Percentiles rank a stretch among this genome's conserved stretches.
These are phyloP conservation scores for Sebastes hopkinsi DNA, from an alignment of 2,797 vertebrate species.

Conservation along the genomic window DNA sequence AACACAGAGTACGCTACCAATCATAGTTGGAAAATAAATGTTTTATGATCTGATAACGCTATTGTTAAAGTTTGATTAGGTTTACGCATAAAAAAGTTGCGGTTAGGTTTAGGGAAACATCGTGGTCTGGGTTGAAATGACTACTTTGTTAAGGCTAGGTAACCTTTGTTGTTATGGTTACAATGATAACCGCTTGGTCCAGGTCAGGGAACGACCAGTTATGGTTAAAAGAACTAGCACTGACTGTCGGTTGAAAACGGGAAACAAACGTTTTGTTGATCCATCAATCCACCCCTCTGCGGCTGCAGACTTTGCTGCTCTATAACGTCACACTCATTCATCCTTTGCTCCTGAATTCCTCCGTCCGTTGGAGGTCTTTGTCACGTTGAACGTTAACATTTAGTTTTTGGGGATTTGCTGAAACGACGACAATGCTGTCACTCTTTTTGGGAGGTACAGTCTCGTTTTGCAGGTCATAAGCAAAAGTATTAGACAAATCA, in stretches of 20 bases:
- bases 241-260: neutral
- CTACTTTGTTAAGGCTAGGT: neutral
- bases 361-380: neutral
- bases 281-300: neutral
- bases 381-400: neutral
- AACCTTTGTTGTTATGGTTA: neutral
- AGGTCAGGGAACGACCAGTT: neutral
- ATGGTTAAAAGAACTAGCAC: neutral
- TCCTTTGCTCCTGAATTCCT: neutral
- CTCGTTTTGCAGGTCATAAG: too few species aligned
- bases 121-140: neutral
- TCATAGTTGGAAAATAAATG: neutral
- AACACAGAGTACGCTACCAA: neutral
- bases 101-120: neutral
- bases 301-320: neutral
- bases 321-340: neutral
- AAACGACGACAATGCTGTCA: too few species aligned
- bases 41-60: neutral
- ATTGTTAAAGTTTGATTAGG: neutral
- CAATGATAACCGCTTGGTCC: neutral
- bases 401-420: neutral
- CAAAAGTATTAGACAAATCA: too few species aligned
- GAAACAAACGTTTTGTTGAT: neutral
- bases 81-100: neutral
- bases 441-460: too few species aligned